These are phyloP conservation scores for Himantopus leucocephalus DNA, from an alignment of 2,113 vertebrate genomes.

Conservation along the genomic window DNA sequence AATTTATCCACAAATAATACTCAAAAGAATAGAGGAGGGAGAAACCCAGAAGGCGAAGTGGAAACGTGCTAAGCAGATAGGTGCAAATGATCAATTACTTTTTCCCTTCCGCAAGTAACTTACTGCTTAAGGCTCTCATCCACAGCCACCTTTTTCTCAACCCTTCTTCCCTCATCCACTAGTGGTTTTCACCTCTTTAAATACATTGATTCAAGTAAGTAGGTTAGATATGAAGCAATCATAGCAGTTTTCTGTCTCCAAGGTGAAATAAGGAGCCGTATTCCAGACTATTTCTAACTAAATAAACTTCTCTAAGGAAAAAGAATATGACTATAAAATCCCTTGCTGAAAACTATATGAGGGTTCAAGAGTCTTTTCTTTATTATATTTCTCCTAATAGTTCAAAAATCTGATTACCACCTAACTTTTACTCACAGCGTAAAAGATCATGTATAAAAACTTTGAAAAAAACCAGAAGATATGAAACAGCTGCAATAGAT, in stretches of 20 bases:
- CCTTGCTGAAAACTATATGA: not conserved
- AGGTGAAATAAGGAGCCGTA: not conserved
- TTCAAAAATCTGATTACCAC: not conserved
- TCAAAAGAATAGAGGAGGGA: not conserved
- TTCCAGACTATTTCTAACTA: not conserved
- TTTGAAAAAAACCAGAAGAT: not conserved
- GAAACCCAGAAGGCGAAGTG: not conserved
- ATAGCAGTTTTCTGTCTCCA: not conserved
- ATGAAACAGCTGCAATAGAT: not conserved
- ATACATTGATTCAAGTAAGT: conserved; percentile 20
- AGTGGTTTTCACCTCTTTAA: conserved; percentile 30
- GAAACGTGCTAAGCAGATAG: not conserved
- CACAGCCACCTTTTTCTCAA: not conserved
- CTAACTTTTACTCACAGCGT: not conserved
- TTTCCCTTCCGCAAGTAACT: not conserved
- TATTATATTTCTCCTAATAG: not conserved
- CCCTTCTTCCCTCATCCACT: not conserved
- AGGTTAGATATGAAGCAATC: not conserved
- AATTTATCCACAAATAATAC: not conserved
- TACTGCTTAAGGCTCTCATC: not conserved
- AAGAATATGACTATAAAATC: not conserved
- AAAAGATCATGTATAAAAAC: not conserved
- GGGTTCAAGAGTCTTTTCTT: not conserved
- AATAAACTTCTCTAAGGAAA: not conserved
- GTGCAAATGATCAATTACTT: conserved; percentile 6